A percentile compares a stretch with the other conserved stretches of the same genome.
Conservation (phyloP, 2,797 vertebrate species). For the Argentina silus region DNA sequence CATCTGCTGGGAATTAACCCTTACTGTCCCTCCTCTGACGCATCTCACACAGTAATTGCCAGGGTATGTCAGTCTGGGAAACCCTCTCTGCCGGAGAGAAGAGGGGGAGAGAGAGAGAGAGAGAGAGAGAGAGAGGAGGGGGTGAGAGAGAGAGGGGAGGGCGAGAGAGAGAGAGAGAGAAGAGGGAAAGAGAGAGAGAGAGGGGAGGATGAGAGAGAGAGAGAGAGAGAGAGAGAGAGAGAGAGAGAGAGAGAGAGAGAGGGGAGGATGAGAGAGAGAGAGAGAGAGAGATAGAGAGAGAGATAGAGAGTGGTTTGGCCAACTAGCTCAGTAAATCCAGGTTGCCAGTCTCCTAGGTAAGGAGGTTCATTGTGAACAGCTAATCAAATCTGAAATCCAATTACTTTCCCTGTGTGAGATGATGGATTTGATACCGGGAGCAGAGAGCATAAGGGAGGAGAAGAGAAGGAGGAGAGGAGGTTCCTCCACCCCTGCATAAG, state of each 20-base stretch:
- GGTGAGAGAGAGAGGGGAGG: too few relatives aligned
- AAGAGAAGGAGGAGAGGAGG: slow-evolving; percentile 18
- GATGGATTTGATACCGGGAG: slow-evolving; percentile 27
- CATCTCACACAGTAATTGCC: slow-evolving; percentile 47
- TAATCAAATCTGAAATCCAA: slow-evolving; percentile 51
- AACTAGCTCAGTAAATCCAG: slow-evolving; percentile 38
- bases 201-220: too few relatives aligned
- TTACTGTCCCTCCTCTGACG: slow-evolving; percentile 20
- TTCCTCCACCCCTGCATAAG: background rate
- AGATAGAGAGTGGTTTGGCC: slow-evolving; percentile 8
- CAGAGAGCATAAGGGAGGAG: slow-evolving; percentile 16
- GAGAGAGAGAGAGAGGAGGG: too few relatives aligned
- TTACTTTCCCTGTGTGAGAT: slow-evolving; percentile 34
- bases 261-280: too few relatives aligned
- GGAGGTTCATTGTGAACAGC: slow-evolving; percentile 40
- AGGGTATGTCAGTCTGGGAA: slow-evolving; percentile 34
- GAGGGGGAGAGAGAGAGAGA: background rate
- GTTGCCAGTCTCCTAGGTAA: slow-evolving; percentile 30
- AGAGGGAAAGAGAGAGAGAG: too few relatives aligned
- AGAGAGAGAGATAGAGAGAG: background rate
- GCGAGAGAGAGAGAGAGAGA: background rate
- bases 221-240: background rate
- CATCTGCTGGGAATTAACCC: slow-evolving; percentile 26
- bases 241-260: background rate
- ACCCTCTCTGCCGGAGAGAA: background rate